These are phyloP conservation scores for Tenebrio molitor DNA, from an alignment of 1,140 invertebrate genomes.

Conservation along the genomic window DNA sequence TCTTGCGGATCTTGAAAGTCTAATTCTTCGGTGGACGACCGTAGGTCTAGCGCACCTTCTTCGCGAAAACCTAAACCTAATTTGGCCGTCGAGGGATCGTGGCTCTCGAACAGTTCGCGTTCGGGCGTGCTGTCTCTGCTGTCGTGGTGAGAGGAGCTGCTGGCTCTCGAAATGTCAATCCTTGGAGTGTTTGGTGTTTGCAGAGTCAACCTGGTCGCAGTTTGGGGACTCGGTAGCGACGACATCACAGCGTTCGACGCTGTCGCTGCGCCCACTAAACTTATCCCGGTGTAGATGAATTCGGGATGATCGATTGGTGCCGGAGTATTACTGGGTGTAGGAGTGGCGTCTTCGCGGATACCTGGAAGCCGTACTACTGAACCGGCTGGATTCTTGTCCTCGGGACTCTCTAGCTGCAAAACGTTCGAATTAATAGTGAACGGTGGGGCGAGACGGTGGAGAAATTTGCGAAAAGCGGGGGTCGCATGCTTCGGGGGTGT, in stretches of 20 bases:
- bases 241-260: constrained; percentile 58
- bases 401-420: constrained; percentile 73
- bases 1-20: constrained; percentile 79
- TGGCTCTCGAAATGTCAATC: constrained; percentile 89
- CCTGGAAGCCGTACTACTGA: constrained; percentile 74
- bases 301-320: constrained; percentile 59
- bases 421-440: constrained; percentile 9
- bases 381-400: constrained; percentile 68
- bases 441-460: not conserved
- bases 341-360: constrained; percentile 75
- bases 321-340: constrained; percentile 63
- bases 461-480: constrained; percentile 9
- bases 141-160: constrained; percentile 87
- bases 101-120: constrained; percentile 74
- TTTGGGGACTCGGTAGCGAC: constrained; percentile 62
- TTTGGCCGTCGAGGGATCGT: constrained; percentile 64
- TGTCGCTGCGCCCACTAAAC: constrained; percentile 58
- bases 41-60: constrained; percentile 84
- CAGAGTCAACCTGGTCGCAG: constrained; percentile 64
- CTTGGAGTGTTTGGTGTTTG: constrained; percentile 82
- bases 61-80: constrained; percentile 76
- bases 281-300: constrained; percentile 60
- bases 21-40: constrained; percentile 88
- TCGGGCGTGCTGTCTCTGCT: constrained; percentile 86
- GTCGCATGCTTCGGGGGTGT: not conserved